Evolutionary conservation across 2,797 vertebrate species (phyloP), one percentile per base, ranked within the genome.

Genomic region (Muscicapa comitata): DNA sequence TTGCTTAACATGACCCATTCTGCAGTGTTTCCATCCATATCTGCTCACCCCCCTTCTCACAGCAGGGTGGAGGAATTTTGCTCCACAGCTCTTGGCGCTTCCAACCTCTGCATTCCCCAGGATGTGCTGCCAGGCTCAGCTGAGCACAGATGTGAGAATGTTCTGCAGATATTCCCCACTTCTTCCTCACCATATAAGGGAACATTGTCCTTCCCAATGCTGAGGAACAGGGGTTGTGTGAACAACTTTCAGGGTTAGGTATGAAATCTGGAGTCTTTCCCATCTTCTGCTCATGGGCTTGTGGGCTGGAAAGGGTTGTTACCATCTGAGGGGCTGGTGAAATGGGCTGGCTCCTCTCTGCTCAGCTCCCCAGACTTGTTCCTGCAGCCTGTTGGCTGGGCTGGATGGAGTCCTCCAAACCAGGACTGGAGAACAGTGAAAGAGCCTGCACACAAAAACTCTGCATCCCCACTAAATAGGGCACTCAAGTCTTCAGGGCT

Each of bases 171-270:
- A 97, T 67, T 92, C 88, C 92, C 55, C 90, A 81, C 80, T 95
- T 76, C 53, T 94, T 86, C 85, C 88, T 96, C 77, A 70, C 96
- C 88, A 70, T 95, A 86, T 94, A 95, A 95, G 95, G 95, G 77
- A 95, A 90, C 2, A 0, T 42, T 66, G 66, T 35, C 92, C 90
- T 62, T 93, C 96, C 86, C 73, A 55, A 78, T 53, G 86, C 73
- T 73, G 83, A 67, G 43, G 86, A 88, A 42, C 0, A 1, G 58
- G 91, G 62, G 26, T 35, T 35, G 57, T 17, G 19, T 43, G 92
- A 89, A 87, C 63, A 90, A 79, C 57, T 93, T 89, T 38, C 28
- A 71, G 72, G 75, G 79, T 87, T 71, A 33, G 82, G 48, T 86
- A 89, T 71, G 77, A 95, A 95, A 93, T 94, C 53, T 94, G 86